A percentile compares a stretch with the other conserved stretches of the same genome.
These are phyloP conservation scores for Conopomorpha cramerella DNA, from an alignment of 1,140 invertebrate species.

Conservation along the genomic window DNA sequence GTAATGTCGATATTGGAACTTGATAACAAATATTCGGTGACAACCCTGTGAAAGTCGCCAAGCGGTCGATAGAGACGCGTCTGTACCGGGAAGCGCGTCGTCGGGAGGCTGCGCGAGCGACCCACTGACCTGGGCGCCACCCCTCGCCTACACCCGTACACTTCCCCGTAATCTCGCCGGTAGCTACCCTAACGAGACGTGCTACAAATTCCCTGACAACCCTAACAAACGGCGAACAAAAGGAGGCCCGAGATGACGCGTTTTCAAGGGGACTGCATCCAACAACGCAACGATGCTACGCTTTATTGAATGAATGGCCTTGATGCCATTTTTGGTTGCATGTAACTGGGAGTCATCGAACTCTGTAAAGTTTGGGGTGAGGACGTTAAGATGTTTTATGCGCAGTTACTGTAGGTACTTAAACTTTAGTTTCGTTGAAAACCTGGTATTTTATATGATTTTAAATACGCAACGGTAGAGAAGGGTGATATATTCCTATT, in stretches of 20 bases:
- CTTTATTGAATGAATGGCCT: too few species aligned
- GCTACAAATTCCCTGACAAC: constrained; percentile 2
- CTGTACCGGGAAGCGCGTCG: constrained; percentile 34
- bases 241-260: constrained; percentile 3
- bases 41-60: constrained; percentile 33
- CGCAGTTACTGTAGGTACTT: too few species aligned
- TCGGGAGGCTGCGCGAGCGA: constrained; percentile 47
- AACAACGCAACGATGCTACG: too few species aligned
- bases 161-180: constrained; percentile 10
- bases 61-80: constrained; percentile 53
- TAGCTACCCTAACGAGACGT: constrained; percentile 14
- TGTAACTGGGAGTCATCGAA: too few species aligned
- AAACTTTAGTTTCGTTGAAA: too few species aligned
- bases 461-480: too few species aligned
- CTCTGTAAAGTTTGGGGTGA: too few species aligned
- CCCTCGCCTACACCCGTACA: constrained; percentile 24
- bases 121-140: constrained; percentile 51
- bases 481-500: too few species aligned
- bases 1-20: not conserved
- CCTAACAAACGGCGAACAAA: constrained; percentile 3
- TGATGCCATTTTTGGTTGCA: too few species aligned
- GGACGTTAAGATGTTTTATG: too few species aligned
- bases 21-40: constrained; percentile 3
- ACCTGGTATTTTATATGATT: too few species aligned
- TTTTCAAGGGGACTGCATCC: too few species aligned